Evolutionary conservation across 2,797 vertebrate species (phyloP).

Genomic region (Artibeus lituratus): DNA sequence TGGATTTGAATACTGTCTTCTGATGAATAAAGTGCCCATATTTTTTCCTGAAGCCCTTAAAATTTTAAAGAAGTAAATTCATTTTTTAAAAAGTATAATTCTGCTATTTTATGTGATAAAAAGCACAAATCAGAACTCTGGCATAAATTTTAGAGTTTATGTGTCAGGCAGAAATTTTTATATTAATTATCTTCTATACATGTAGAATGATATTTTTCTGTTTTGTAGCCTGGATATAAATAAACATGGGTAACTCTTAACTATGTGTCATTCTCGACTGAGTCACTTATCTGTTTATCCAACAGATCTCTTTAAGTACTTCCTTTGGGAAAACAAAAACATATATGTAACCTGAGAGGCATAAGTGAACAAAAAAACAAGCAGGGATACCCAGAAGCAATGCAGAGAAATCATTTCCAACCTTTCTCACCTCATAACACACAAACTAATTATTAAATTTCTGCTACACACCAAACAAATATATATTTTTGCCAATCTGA

Average conservation of each 20-base stretch:
- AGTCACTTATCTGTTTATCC: not conserved
- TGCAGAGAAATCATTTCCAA: not conserved
- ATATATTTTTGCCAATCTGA: not conserved
- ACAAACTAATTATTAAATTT: not conserved
- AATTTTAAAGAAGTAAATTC: not conserved
- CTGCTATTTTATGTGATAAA: not conserved
- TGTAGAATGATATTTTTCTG: not conserved
- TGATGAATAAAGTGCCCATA: not conserved
- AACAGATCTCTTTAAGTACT: not conserved
- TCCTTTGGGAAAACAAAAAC: not conserved
- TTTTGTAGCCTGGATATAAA: not conserved
- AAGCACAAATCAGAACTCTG: not conserved
- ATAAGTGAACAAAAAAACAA: not conserved
- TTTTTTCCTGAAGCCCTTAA: not conserved
- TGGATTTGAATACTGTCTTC: not conserved
- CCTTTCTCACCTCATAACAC: not conserved
- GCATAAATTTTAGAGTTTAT: not conserved
- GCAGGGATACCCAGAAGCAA: rapidly evolving
- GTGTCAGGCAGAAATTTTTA: not conserved
- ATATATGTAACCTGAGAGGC: not conserved
- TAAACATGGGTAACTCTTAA: not conserved
- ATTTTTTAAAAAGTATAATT: not conserved
- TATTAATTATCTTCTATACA: not conserved
- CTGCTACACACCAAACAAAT: not conserved
- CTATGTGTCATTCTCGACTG: not conserved